A percentile compares a stretch with the other conserved stretches of the same genome.
These are phyloP conservation scores for Pimephales promelas DNA, from an alignment of 2,113 vertebrate species.

Conservation along the genomic window DNA sequence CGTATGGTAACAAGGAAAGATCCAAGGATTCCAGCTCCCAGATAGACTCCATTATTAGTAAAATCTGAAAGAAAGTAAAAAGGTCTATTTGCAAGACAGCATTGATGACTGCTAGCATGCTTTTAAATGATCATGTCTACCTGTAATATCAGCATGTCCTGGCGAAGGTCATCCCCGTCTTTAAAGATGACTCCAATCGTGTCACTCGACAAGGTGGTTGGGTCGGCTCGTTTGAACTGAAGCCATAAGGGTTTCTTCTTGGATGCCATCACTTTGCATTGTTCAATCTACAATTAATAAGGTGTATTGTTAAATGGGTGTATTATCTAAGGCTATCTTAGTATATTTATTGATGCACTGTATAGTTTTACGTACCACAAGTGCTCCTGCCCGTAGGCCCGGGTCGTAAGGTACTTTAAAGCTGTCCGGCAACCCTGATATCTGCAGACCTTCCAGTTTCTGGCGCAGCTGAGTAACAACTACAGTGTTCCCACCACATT, in stretches of 20 bases:
- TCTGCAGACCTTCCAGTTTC: conserved; percentile 91
- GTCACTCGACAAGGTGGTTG: conserved; percentile 90
- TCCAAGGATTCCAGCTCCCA: conserved; percentile 97
- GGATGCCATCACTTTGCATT: conserved; percentile 98
- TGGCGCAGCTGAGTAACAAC: conserved; percentile 92
- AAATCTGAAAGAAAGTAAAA: conserved; percentile 77
- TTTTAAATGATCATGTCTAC: conserved; percentile 63
- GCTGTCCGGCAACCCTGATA: conserved; percentile 84
- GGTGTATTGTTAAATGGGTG: neutral
- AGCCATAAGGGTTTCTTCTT: conserved; percentile 99
- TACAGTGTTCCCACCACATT: conserved; percentile 62
- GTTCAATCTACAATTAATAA: conserved; percentile 84
- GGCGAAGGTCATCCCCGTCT: conserved; percentile 94
- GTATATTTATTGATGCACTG: too few species aligned
- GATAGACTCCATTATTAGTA: conserved; percentile 97
- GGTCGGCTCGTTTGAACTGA: conserved; percentile 92
- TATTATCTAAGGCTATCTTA: neutral
- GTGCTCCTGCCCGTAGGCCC: conserved; percentile 87
- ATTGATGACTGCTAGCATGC: neutral
- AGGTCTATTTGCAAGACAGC: neutral
- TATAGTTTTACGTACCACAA: conserved; percentile 80
- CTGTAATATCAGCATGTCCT: conserved; percentile 99
- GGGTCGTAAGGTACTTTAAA: conserved; percentile 96
- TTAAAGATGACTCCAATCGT: conserved; percentile 98
- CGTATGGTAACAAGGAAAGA: conserved; percentile 91